Evolutionary conservation across 2,797 vertebrate genomes (phyloP).

Genomic region (Monodelphis domestica): DNA sequence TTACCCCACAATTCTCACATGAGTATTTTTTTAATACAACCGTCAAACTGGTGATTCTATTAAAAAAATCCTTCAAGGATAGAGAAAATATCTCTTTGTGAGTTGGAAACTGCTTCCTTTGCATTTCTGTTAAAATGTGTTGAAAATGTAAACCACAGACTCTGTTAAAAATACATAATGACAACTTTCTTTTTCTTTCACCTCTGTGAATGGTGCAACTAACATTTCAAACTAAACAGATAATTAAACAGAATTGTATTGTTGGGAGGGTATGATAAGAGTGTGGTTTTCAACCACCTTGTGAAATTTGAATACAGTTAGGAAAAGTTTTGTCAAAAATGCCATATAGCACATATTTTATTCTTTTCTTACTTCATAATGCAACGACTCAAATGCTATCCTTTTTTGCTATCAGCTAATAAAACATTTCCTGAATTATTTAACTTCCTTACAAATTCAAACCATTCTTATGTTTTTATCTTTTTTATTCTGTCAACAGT

Average conservation of each 20-base stretch:
- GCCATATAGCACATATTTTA: slow-evolving; percentile 79
- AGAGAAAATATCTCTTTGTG: slow-evolving; percentile 49
- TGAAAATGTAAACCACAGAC: slow-evolving; percentile 79
- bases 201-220: slow-evolving; percentile 71
- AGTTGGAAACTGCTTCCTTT: slow-evolving; percentile 68
- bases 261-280: slow-evolving; percentile 83
- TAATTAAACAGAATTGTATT: slow-evolving; percentile 76
- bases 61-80: slow-evolving; percentile 25
- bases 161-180: slow-evolving; percentile 40
- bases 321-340: slow-evolving; percentile 81
- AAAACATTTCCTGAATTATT: slow-evolving; percentile 88
- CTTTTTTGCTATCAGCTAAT: slow-evolving; percentile 85
- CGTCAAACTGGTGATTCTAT: slow-evolving; percentile 17
- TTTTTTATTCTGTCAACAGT: slow-evolving; percentile 74
- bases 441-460: slow-evolving; percentile 82
- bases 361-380: slow-evolving; percentile 77
- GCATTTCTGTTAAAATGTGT: slow-evolving; percentile 78
- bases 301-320: slow-evolving; percentile 81
- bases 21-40: neutral
- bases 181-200: slow-evolving; percentile 69
- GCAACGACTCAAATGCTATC: slow-evolving; percentile 80
- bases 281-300: slow-evolving; percentile 83
- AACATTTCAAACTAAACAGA: slow-evolving; percentile 70
- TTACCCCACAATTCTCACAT: neutral
- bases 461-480: slow-evolving; percentile 72